Evolutionary conservation across 2,888 invertebrate species (phyloP), one percentile per base, ranked within the genome.

Genomic region (Drosophila macrospina): DNA sequence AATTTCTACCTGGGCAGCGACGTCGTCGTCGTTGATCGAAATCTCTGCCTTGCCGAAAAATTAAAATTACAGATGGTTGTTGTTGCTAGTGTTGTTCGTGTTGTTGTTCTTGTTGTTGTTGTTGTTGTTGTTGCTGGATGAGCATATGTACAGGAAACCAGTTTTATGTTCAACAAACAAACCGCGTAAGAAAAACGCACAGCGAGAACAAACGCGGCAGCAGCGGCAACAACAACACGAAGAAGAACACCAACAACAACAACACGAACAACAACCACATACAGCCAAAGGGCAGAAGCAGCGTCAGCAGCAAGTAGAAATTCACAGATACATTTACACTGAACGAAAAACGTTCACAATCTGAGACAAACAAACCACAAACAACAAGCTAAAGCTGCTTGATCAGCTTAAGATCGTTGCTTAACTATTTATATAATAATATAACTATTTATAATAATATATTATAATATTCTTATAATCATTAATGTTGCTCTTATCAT

Each of bases 121-220:
- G 71, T 20, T 69, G 61, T 30, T 62, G 69, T 15, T 60, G 75
- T 81, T 61, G 77, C 77, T 84, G 84, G 86, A 86, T 80, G 88
- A 80, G 88, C 88, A 88, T 88, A 85, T 85, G 84, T 83, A 88
- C 85, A 85, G 88, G 88, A 85, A 85, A 85, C 85, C 85, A 85
- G 85, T 85, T 85, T 86, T 86, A 83, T 84, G 84, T 86, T 88
- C 84, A 78, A 86, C 86, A 84, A 84, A 84, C 65, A 84, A 77
- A 85, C 67, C 72, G 78, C 73, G 74, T 76, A 86, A 83, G 85
- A 79, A 83, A 81, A 79, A 82, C 82, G 73, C 74, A 71, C 81
- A 78, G 66, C 74, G 45, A 84, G 71, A 69, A 85, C 74, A 79
- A 78, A 67, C 63, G 78, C 71, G 76, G 57, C 76, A 55, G 8